phyloP scores from a whole-genome alignment of 1,140 invertebrate genomes.

The Eufriesea mexicana region DNA sequence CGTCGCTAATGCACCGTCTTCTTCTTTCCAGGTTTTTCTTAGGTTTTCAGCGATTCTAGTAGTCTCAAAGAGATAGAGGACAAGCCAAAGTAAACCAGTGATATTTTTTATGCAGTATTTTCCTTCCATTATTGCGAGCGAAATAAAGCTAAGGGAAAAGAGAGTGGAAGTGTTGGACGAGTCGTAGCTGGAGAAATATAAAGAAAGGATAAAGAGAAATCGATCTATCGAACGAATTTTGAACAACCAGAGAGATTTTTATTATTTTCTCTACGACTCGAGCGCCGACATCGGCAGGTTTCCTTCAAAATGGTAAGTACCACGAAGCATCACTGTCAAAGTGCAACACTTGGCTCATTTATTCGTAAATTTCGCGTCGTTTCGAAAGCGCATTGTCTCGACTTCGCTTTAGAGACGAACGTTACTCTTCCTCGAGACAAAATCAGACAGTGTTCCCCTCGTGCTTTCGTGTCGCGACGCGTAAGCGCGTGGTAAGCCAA shows the following conservation, averaged over 20 bases:
- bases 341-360: not conserved
- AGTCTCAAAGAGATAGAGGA: conserved; percentile 7
- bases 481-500: not conserved
- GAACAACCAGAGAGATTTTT: not conserved
- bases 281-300: conserved; percentile 65
- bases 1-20: not conserved
- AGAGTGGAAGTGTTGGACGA: not conserved
- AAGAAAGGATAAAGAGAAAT: conserved; percentile 3
- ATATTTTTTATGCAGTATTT: conserved; percentile 65
- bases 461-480: not conserved
- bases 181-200: not conserved
- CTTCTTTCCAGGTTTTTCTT: conserved; percentile 35
- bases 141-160: not conserved
- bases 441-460: not conserved
- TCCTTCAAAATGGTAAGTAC: conserved; percentile 74
- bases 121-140: conserved; percentile 25
- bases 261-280: conserved; percentile 14
- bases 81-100: conserved; percentile 69
- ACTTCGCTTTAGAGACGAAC: not conserved
- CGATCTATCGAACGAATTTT: conserved; percentile 16
- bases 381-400: not conserved
- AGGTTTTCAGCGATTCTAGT: conserved; percentile 22
- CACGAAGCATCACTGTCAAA: not conserved
- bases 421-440: not conserved
- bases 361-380: not conserved